Evolutionary conservation across 2,797 vertebrate species (phyloP).

Genomic region (Phyllotis vaccarum): DNA sequence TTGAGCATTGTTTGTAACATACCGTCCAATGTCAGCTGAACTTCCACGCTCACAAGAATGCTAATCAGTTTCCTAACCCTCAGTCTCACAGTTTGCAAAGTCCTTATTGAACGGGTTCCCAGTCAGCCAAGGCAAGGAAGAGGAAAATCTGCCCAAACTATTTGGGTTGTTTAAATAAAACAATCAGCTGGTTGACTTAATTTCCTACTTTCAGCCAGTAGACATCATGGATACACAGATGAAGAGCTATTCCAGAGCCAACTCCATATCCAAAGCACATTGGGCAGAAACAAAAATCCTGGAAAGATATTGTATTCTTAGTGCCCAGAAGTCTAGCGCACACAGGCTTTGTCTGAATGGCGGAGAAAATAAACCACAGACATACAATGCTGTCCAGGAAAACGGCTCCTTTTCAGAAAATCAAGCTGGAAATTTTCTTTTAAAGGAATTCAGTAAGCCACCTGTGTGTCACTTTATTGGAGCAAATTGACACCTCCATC

Average conservation of each 20-base stretch:
- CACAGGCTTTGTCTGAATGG: conserved; percentile 58
- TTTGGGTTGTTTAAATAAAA: conserved; percentile 64
- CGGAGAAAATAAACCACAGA: conserved; percentile 60
- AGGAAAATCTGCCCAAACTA: conserved; percentile 54
- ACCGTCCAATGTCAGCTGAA: neutral
- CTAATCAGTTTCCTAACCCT: neutral
- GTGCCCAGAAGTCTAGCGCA: conserved; percentile 61
- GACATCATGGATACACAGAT: conserved; percentile 49
- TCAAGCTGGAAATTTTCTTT: neutral
- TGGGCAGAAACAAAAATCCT: conserved; percentile 53
- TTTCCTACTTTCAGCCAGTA: conserved; percentile 58
- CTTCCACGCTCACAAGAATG: neutral
- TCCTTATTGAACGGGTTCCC: neutral
- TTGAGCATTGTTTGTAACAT: neutral
- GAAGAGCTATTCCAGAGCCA: conserved; percentile 57
- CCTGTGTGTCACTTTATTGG: neutral
- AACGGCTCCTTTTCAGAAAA: conserved; percentile 48
- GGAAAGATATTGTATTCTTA: conserved; percentile 43
- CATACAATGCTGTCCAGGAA: conserved; percentile 59
- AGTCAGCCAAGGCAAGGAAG: conserved; percentile 10
- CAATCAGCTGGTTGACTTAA: conserved; percentile 46
- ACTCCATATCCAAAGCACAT: conserved; percentile 13
- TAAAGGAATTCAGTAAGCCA: neutral
- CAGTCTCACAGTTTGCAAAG: conserved; percentile 1
- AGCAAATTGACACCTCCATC: neutral